These are phyloP conservation scores for Erythrocercus mccallii DNA, from an alignment of 2,113 vertebrate genomes.

Conservation along the genomic window DNA sequence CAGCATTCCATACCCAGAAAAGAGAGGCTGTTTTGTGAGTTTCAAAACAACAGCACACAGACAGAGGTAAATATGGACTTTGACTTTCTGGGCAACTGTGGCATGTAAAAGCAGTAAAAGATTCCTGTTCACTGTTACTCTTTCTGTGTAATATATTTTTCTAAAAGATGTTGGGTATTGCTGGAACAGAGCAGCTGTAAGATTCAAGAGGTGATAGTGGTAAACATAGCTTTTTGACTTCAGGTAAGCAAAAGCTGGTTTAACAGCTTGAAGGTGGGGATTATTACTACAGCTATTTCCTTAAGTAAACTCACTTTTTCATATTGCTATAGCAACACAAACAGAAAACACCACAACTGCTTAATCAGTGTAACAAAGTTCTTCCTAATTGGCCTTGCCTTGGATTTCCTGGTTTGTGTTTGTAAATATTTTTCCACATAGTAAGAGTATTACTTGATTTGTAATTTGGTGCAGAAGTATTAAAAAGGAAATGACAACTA, in stretches of 20 bases:
- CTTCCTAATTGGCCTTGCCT: conserved; percentile 14
- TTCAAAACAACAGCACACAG: conserved; percentile 75
- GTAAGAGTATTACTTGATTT: conserved; percentile 4
- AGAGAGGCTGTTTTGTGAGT: conserved; percentile 62
- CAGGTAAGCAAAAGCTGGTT: conserved; percentile 16
- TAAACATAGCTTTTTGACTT: not conserved
- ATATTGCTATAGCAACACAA: conserved; percentile 78
- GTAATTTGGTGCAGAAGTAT: conserved; percentile 13
- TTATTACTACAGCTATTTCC: not conserved
- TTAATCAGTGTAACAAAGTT: conserved; percentile 40
- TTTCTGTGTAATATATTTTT: not conserved
- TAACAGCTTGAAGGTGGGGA: not conserved
- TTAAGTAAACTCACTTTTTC: conserved; percentile 61
- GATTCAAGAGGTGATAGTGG: conserved; percentile 42
- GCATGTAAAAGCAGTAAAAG: not conserved
- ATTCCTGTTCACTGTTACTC: not conserved
- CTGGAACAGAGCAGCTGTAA: not conserved
- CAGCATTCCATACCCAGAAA: conserved; percentile 58
- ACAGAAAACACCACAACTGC: conserved; percentile 16
- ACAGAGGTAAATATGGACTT: conserved; percentile 78
- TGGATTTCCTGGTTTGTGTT: conserved; percentile 3
- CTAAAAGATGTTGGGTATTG: not conserved
- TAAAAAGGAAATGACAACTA: not conserved
- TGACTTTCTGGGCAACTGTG: conserved; percentile 12
- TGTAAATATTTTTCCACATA: not conserved